Evolutionary conservation across 2,888 invertebrate species (phyloP).

Genomic region (Synanthedon andrenaeformis): DNA sequence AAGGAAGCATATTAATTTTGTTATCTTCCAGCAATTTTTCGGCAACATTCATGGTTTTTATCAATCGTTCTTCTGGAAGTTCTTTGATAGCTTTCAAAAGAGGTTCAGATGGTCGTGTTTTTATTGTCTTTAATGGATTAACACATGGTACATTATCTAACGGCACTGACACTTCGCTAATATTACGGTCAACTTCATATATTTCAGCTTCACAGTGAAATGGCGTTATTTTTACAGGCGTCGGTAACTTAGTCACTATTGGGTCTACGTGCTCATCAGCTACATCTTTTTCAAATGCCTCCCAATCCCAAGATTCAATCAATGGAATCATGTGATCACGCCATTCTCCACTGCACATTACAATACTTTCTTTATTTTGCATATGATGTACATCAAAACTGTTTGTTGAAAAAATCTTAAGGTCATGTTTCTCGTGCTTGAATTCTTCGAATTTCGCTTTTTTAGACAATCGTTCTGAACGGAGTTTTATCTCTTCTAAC

Average conservation of each 20-base stretch:
- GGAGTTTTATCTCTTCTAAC: constrained; percentile 67
- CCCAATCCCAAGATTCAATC: constrained; percentile 75
- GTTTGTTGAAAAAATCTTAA: constrained; percentile 52
- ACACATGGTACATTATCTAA: constrained; percentile 74
- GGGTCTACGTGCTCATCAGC: constrained; percentile 59
- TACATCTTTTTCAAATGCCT: constrained; percentile 72
- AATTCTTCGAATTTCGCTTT: constrained; percentile 54
- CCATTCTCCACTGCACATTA: constrained; percentile 67
- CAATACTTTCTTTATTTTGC: constrained; percentile 62
- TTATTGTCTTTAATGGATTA: constrained; percentile 70
- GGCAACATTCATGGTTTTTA: constrained; percentile 71
- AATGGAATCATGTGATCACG: constrained; percentile 74
- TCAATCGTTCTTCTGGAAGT: constrained; percentile 69
- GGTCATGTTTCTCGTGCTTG: constrained; percentile 58
- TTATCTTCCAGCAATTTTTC: constrained; percentile 69
- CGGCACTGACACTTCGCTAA: constrained; percentile 64
- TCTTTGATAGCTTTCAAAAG: constrained; percentile 60
- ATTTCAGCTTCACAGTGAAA: constrained; percentile 62
- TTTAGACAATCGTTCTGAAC: constrained; percentile 43
- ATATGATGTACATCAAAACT: constrained; percentile 64
- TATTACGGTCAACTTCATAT: constrained; percentile 60
- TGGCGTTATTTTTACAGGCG: constrained; percentile 59
- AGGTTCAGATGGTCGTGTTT: constrained; percentile 52
- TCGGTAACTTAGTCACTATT: constrained; percentile 52
- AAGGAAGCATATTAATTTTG: constrained; percentile 71